A percentile compares a stretch with the other conserved stretches of the same genome.
Conservation (phyloP, 2,797 vertebrate species). For the Mallotus villosus region DNA sequence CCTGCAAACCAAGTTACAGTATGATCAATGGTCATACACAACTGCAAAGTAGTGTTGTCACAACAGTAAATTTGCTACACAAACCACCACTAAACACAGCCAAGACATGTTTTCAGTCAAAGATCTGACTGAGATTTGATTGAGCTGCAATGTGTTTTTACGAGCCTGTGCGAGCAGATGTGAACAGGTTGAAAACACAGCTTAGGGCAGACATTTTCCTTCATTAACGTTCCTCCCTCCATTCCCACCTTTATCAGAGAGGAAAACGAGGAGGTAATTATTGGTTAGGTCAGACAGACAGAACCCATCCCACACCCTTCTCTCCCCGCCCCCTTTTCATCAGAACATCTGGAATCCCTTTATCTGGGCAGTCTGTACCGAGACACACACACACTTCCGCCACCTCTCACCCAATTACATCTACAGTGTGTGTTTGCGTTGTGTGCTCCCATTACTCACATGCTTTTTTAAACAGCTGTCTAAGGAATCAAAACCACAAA, state of each 20-base stretch:
- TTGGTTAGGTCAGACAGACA: constrained; percentile 16
- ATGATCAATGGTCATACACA: too few species aligned
- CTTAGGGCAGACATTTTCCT: constrained; percentile 39
- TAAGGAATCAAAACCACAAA: not conserved
- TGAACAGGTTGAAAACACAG: constrained; percentile 21
- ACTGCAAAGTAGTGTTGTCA: not conserved
- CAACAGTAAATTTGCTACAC: not conserved
- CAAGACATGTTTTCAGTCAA: constrained; percentile 4
- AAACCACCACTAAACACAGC: not conserved
- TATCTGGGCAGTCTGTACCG: constrained; percentile 3
- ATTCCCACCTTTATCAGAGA: constrained; percentile 15
- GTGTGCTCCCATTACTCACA: constrained; percentile 1
- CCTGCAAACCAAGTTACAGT: too few species aligned
- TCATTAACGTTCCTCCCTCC: constrained; percentile 33
- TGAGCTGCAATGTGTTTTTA: constrained; percentile 14
- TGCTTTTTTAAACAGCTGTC: not conserved
- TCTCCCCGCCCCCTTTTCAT: constrained; percentile 10
- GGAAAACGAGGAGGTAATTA: constrained; percentile 2
- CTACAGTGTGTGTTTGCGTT: constrained; percentile 13
- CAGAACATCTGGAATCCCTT: constrained; percentile 42
- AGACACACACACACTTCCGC: not conserved
- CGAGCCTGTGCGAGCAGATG: constrained; percentile 48
- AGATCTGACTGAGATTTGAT: too few species aligned
- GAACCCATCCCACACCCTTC: too few species aligned
- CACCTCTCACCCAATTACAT: constrained; percentile 26